Base-by-base conservation (phyloP, 2,888 invertebrate species). In the Cheiracanthium punctorium region DNA sequence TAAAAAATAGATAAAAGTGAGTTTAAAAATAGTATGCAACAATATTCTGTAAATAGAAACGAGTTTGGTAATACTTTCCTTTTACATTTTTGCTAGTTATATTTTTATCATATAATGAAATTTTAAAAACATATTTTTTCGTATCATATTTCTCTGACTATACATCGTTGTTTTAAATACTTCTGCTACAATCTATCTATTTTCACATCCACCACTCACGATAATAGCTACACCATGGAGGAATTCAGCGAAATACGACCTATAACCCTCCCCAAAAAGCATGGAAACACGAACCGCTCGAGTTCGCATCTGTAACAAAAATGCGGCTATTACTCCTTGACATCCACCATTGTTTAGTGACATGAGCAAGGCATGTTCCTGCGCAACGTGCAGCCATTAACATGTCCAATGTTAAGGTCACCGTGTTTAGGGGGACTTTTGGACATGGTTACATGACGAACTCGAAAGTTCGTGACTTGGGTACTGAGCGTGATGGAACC, bases 391-490 rank as follows among this genome's bases (percentile, higher is more conserved):
- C 10, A 48, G 20, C 58, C 24, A 58, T 58, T 58, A 58, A 67
- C 67, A 67, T 41, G 29, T 28, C 17, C 29, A 28, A 43, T 28
- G 71, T 28, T 41, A 28, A 71, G 71, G 71, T 71, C 71, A 43
- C 71, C 1, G n/a, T 29, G 37, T 24, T 33, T n/a, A n/a, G n/a
- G n/a, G 41, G 4, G 12, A 24, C 37, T 32, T 58, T 72, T n/a
- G n/a, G 70, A 71, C 43, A 85, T 79, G 65, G 79, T 52, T 79
- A 65, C 72, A 70, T 85, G 69, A 58, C 58, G 71, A 52, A 20
- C 30, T 4, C 20, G 64, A n/a, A n/a, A n/a, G 69, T 82, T 80
- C 86, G 86, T 86, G 86, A 86, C 86, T 71, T 72, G 80, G 52
- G 37, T 71, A 29, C 71, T 14, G 29, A 80, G 76, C 79, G 75